These are phyloP conservation scores for Sphenopsis melanotis DNA, from an alignment of 2,797 vertebrate genomes.

Conservation along the genomic window DNA sequence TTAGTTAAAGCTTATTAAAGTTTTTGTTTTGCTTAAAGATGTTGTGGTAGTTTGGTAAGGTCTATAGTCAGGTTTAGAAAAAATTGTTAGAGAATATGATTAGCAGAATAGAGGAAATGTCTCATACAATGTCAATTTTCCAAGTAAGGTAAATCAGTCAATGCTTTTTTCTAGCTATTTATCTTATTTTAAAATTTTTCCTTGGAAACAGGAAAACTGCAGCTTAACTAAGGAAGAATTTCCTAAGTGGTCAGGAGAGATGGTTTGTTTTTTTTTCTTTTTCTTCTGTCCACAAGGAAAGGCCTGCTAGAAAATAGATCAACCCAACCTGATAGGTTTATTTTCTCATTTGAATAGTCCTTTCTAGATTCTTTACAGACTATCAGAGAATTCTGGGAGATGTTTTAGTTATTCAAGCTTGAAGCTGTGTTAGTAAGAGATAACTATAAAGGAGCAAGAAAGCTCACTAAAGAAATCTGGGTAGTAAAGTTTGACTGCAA, in stretches of 20 bases:
- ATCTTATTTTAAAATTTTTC: not conserved
- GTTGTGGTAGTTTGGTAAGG: not conserved
- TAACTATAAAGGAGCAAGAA: not conserved
- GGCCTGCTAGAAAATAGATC: not conserved
- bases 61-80: not conserved
- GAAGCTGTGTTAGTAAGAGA: not conserved
- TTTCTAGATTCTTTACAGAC: not conserved
- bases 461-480: not conserved
- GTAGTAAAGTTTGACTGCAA: not conserved
- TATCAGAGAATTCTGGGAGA: not conserved
- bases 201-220: not conserved
- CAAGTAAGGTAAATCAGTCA: not conserved
- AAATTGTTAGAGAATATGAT: not conserved
- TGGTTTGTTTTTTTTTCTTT: too few relatives aligned
- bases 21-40: not conserved
- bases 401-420: not conserved
- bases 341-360: not conserved
- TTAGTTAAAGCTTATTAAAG: not conserved
- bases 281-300: not conserved
- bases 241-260: not conserved
- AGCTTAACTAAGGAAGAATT: not conserved
- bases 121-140: not conserved
- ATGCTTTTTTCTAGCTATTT: not conserved
- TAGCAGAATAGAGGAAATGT: not conserved
- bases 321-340: not conserved